Base-by-base conservation (phyloP, 2,797 vertebrate genomes). In the Adrianichthys oophorus region DNA sequence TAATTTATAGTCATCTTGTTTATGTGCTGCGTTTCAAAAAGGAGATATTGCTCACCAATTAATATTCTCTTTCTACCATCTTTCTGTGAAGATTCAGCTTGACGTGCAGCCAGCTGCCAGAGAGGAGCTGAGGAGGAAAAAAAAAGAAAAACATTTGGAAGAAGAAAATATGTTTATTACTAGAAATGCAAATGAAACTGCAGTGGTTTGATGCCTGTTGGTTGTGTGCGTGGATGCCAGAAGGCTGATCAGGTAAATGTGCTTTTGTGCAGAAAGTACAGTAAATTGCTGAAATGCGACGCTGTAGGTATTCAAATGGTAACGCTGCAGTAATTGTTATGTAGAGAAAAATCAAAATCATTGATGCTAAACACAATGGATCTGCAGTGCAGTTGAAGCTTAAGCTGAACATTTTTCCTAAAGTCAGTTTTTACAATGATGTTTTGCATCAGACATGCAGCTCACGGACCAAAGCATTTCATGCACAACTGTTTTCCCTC, bases 1-100 rank as follows among this genome's bases (percentile, higher is more conserved):
- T 91, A 86, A 90, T 91, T 88, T 85, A 88, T 85, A 74, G 83
- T 48, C 13, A 15, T 86, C 80, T 84, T 79, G 78, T 87, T 84
- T 83, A 79, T 70, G 72, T 76, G 74, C 84, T 61, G 63, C 53
- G 52, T 80, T 65, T 82, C 82, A 81, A 81, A 72, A 70, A 83
- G 70, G 67, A 81, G 77, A 72, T 75, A 79, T 85, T 68, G 78
- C 77, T 75, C 66, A 68, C 86, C 91, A 91, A 92, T 92, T 92
- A 93, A 89, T 87, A 88, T 85, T 85, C 83, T 74, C 86, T 73
- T 80, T 89, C 75, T 87, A 85, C 77, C 84, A 80, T 91, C 79
- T 70, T 52, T 79, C 80, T 73, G 80, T 80, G 79, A 84, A 62
- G 74, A 90, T 81, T 70, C 76, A 62, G 61, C 74, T 82, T 29